These are phyloP conservation scores for Priocnemis perturbator DNA, from an alignment of 2,888 invertebrate species.

Conservation along the genomic window DNA sequence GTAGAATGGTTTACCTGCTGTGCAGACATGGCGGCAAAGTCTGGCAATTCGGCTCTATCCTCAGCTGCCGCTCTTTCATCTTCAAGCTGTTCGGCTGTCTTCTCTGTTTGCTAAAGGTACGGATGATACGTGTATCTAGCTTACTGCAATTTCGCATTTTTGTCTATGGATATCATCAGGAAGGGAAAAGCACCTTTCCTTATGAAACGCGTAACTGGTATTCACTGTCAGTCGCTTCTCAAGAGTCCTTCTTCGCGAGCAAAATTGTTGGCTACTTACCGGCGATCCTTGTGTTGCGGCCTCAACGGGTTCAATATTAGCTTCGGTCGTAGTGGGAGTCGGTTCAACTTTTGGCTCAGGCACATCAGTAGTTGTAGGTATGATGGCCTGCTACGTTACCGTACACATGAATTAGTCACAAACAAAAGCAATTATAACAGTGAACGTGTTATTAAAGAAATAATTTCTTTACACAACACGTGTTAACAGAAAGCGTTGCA, in stretches of 20 bases:
- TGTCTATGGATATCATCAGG: not conserved
- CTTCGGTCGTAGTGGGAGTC: conserved; percentile 59
- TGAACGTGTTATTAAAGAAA: too few relatives aligned
- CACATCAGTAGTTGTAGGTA: conserved; percentile 33
- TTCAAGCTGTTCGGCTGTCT: conserved; percentile 74
- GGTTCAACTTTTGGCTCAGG: conserved; percentile 49
- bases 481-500: too few relatives aligned
- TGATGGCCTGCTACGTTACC: conserved; percentile 32
- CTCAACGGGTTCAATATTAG: conserved; percentile 24
- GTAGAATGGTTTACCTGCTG: conserved; percentile 66
- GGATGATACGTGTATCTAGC: conserved; percentile 39
- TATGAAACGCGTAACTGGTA: not conserved
- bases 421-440: not conserved
- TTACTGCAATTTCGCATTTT: conserved; percentile 21
- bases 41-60: conserved; percentile 75
- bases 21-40: conserved; percentile 75
- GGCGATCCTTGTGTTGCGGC: conserved; percentile 32
- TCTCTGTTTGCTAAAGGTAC: conserved; percentile 62
- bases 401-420: too few relatives aligned
- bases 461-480: too few relatives aligned
- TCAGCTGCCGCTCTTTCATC: conserved; percentile 74
- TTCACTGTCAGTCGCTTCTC: too few relatives aligned
- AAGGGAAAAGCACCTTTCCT: not conserved
- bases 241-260: too few relatives aligned
- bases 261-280: conserved; percentile 41